These are phyloP conservation scores for Cynoglossus semilaevis DNA, from an alignment of 2,113 vertebrate species.

Conservation along the genomic window DNA sequence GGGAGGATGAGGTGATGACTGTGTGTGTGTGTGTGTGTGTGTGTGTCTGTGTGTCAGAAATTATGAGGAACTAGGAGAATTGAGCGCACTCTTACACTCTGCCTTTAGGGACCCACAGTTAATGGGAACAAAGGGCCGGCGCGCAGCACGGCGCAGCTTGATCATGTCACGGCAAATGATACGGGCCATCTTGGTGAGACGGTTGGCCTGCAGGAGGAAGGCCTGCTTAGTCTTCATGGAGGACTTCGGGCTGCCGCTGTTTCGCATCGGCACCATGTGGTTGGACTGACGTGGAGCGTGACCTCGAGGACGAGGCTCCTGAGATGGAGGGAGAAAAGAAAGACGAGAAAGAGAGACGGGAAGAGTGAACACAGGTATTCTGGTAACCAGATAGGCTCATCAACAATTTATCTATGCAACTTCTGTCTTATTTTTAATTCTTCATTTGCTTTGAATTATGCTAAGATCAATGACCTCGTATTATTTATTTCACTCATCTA, in stretches of 20 bases:
- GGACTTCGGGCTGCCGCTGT: conserved; percentile 93
- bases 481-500: no score
- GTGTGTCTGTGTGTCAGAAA: conserved; percentile 70
- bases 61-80: conserved; percentile 99
- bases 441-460: no score
- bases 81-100: conserved; percentile 99
- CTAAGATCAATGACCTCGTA: no score
- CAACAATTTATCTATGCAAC: no score
- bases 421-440: no score
- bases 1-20: conserved; percentile 43
- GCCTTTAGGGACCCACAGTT: conserved; percentile 99
- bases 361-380: background rate
- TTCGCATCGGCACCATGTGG: conserved; percentile 89
- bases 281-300: conserved; percentile 88
- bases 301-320: conserved; percentile 86
- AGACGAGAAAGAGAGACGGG: background rate
- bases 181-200: conserved; percentile 95
- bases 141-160: conserved; percentile 92
- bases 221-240: conserved; percentile 96
- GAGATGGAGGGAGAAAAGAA: background rate
- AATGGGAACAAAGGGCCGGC: conserved; percentile 98
- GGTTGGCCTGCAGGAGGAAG: conserved; percentile 93
- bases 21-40: conserved; percentile 39
- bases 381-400: no score
- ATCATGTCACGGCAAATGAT: conserved; percentile 98